These are phyloP conservation scores for Columba guinea DNA, from an alignment of 2,797 vertebrate genomes.

Conservation along the genomic window DNA sequence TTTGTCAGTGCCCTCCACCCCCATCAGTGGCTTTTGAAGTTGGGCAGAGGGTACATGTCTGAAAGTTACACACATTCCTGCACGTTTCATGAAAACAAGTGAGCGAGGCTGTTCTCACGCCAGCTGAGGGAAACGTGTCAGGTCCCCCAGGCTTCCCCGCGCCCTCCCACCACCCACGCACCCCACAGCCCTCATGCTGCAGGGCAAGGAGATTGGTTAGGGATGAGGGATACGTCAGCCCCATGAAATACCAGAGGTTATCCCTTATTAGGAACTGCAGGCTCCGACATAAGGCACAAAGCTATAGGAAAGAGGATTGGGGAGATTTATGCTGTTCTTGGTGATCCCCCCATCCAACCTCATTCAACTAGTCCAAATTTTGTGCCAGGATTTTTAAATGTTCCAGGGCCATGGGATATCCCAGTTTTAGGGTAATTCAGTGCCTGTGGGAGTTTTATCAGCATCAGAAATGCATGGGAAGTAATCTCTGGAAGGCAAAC, in stretches of 20 bases:
- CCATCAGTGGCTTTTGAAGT: slow-evolving; percentile 1
- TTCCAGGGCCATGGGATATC: fast-evolving
- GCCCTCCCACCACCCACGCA: background rate
- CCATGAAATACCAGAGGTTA: fast-evolving
- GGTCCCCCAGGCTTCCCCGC: background rate
- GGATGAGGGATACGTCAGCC: background rate
- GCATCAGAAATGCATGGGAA: background rate
- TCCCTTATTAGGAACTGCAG: background rate
- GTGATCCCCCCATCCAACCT: background rate
- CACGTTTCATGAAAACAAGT: background rate
- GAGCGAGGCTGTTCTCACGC: background rate
- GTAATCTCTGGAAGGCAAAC: background rate
- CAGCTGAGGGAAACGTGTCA: background rate
- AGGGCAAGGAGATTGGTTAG: background rate
- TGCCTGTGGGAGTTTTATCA: background rate
- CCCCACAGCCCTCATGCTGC: fast-evolving
- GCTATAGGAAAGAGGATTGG: background rate
- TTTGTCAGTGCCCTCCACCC: background rate
- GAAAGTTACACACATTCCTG: background rate
- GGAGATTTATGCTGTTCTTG: background rate
- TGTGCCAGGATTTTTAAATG: background rate
- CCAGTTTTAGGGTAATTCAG: background rate
- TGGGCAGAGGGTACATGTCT: background rate
- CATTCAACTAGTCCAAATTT: background rate
- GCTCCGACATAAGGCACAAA: background rate